phyloP scores from a whole-genome alignment of 1,140 invertebrate species.

The Sogatella furcifera region DNA sequence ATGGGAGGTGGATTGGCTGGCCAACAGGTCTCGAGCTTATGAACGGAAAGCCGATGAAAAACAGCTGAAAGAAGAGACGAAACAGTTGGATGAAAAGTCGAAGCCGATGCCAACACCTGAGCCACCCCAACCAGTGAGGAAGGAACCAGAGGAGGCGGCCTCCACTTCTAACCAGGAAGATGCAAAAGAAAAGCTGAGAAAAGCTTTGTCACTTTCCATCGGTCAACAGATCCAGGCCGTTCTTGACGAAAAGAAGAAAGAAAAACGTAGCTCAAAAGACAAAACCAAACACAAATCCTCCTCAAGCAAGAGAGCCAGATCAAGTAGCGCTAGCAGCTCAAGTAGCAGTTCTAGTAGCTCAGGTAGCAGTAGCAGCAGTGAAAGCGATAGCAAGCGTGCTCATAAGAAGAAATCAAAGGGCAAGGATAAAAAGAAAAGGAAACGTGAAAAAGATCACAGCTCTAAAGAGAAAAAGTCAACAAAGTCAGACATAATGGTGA shows the following conservation, averaged over 20 bases:
- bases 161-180: too few relatives aligned
- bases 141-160: neutral
- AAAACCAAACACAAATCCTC: neutral
- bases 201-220: neutral
- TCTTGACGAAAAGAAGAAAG: neutral
- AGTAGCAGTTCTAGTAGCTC: neutral
- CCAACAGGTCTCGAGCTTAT: constrained; percentile 59
- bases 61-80: constrained; percentile 25
- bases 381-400: neutral
- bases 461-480: too few relatives aligned
- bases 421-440: neutral
- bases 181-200: too few relatives aligned
- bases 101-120: neutral
- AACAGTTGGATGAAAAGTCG: neutral
- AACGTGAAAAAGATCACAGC: neutral
- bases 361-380: neutral
- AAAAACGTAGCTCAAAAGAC: neutral
- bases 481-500: too few relatives aligned
- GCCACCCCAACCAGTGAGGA: neutral
- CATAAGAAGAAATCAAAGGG: neutral
- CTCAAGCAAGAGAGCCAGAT: neutral
- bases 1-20: constrained; percentile 75
- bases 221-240: neutral
- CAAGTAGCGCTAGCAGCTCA: neutral
- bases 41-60: constrained; percentile 36